Percentiles rank a stretch among this genome's conserved stretches.
These are phyloP conservation scores for Dicyrtoma fusca DNA, from an alignment of 2,888 invertebrate species.

Conservation along the genomic window DNA sequence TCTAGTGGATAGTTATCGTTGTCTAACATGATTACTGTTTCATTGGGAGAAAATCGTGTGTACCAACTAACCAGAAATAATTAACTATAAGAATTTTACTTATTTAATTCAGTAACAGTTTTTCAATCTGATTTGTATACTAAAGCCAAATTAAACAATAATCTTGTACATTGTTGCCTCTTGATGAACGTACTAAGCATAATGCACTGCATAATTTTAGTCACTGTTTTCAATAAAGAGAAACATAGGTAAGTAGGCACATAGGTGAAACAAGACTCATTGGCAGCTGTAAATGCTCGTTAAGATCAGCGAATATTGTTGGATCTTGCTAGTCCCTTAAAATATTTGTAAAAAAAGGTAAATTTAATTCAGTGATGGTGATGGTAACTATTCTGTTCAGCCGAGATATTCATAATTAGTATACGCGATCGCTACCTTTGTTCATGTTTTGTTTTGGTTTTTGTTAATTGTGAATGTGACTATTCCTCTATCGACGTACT, in stretches of 20 bases:
- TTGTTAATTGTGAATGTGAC: neutral
- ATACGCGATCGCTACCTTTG: neutral
- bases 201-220: constrained; percentile 4
- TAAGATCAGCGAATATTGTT: constrained; percentile 35
- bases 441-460: neutral
- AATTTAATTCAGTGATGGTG: neutral
- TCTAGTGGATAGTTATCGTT: no score
- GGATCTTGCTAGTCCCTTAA: constrained; percentile 39
- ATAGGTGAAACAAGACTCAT: neutral
- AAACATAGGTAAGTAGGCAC: no score
- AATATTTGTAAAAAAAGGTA: constrained; percentile 10
- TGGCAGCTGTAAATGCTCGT: constrained; percentile 33
- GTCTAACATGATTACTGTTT: no score
- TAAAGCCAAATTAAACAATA: neutral
- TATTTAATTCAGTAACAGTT: neutral
- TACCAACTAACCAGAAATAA: no score
- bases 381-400: constrained; percentile 9
- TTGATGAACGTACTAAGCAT: constrained; percentile 13
- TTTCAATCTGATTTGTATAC: neutral
- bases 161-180: constrained; percentile 9
- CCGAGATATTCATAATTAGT: neutral
- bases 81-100: neutral
- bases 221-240: neutral
- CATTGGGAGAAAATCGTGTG: no score
- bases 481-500: neutral